Evolutionary conservation across 2,113 vertebrate genomes (phyloP), one percentile per base, ranked within the genome.

Genomic region (Nettapus auritus): DNA sequence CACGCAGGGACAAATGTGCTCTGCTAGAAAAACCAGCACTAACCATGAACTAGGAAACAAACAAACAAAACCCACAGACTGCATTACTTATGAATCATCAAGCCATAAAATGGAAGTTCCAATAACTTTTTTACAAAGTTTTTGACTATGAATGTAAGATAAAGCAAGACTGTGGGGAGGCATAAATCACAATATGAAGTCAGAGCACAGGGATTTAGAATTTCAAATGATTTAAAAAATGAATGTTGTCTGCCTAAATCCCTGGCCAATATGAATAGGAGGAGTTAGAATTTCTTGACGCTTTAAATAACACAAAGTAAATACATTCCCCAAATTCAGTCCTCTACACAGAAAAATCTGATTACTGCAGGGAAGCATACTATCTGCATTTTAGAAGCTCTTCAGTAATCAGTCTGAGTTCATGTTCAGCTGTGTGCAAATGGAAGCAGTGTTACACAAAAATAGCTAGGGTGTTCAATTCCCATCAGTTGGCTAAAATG

Each of bases 41-140:
- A 40, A 55, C 29, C 9, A 60, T 60, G 31, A 79, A 60, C 8
- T 7, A 63, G 3, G 17, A 40, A 7, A 2, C 9, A 81, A 34
- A n/a, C 9, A 69, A 5, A 6, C 3, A 33, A 1, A 4, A 16
- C 2, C 13, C 28, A 4, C 11, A 16, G 3, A 71, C 23, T 52
- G 23, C 74, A 67, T 76, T 82, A 55, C 11, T 62, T 63, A 19
- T 5, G 46, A 79, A 17, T 68, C 50, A 82, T 78, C 23, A 87
- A 89, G 6, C 28, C 16, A 91, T 71, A 76, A 82, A 63, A 78
- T 63, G 17, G 55, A 91, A 66, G 28, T 68, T 90, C 23, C 38
- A 55, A 50, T 2, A 70, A 29, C 57, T 52, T 74, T 62, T 53
- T 67, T 90, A 13, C 8, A n/a, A 86, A 86, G 36, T 20, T 26